phyloP scores from a whole-genome alignment of 2,797 vertebrate species.

The Siniperca obscura region DNA sequence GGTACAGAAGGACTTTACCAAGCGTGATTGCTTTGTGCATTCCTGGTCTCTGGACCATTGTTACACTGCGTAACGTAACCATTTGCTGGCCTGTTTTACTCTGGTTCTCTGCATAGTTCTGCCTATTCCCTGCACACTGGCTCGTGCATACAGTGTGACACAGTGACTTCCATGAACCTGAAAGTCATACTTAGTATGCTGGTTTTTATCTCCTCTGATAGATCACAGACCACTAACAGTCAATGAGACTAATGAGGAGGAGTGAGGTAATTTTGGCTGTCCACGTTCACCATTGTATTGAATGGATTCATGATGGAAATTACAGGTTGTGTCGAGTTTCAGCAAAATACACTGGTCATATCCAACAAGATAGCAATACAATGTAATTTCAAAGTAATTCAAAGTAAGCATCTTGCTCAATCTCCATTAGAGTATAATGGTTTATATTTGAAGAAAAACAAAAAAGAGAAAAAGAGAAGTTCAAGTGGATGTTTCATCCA shows the following conservation, averaged over 20 bases:
- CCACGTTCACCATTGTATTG: not conserved
- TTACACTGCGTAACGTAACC: not conserved
- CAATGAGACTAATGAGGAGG: not conserved
- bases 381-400: not conserved
- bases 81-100: not conserved
- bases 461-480: not conserved
- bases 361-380: not conserved
- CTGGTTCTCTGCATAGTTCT: not conserved
- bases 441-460: not conserved
- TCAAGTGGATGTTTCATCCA: not conserved
- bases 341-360: not conserved
- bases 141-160: not conserved
- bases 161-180: not conserved
- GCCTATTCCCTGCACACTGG: not conserved
- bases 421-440: not conserved
- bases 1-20: not conserved
- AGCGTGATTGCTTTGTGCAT: not conserved
- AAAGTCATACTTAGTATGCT: not conserved
- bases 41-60: not conserved
- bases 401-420: not conserved
- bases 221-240: not conserved
- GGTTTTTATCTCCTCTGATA: not conserved
- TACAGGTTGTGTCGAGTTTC: not conserved
- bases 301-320: slow-evolving; percentile 3
- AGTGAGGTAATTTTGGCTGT: not conserved